These are phyloP conservation scores for Drosophila sproati DNA, from an alignment of 1,140 invertebrate species.

Conservation along the genomic window DNA sequence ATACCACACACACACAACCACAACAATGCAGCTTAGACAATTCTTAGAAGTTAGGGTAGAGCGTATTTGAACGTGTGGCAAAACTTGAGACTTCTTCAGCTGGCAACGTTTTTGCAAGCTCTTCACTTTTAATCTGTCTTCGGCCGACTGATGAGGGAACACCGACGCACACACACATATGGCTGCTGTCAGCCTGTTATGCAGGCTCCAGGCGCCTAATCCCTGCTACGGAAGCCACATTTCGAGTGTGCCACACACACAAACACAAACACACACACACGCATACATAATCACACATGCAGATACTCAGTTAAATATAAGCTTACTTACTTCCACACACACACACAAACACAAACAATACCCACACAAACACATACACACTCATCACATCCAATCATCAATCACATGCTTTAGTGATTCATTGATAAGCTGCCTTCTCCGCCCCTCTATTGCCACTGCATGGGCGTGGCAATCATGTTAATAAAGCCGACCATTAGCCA, in stretches of 20 bases:
- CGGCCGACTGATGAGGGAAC: conserved; percentile 40
- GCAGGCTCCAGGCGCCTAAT: conserved; percentile 58
- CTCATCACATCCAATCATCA: conserved; percentile 76
- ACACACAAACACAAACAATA: conserved; percentile 26
- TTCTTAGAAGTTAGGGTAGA: conserved; percentile 26
- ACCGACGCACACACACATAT: conserved; percentile 55
- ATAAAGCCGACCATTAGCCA: conserved; percentile 76
- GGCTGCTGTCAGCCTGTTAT: conserved; percentile 61
- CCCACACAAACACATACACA: conserved; percentile 24
- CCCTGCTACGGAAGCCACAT: conserved; percentile 72
- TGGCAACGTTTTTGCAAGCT: conserved; percentile 59
- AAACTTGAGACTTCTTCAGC: conserved; percentile 19
- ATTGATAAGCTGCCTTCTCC: conserved; percentile 69
- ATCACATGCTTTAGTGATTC: conserved; percentile 80
- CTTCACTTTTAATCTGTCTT: conserved; percentile 80
- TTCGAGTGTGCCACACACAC: conserved; percentile 34
- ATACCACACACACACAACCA: background rate
- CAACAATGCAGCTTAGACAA: conserved; percentile 4
- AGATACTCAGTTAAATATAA: conserved; percentile 40
- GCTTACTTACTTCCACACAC: conserved; percentile 40
- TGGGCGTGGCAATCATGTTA: conserved; percentile 74
- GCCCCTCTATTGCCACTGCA: conserved; percentile 10
- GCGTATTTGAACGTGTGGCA: conserved; percentile 4
- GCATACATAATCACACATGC: conserved; percentile 19
- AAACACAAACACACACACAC: conserved; percentile 26